phyloP scores from a whole-genome alignment of 23 tunicate genomes.

The Clavelina lepadiformis region DNA sequence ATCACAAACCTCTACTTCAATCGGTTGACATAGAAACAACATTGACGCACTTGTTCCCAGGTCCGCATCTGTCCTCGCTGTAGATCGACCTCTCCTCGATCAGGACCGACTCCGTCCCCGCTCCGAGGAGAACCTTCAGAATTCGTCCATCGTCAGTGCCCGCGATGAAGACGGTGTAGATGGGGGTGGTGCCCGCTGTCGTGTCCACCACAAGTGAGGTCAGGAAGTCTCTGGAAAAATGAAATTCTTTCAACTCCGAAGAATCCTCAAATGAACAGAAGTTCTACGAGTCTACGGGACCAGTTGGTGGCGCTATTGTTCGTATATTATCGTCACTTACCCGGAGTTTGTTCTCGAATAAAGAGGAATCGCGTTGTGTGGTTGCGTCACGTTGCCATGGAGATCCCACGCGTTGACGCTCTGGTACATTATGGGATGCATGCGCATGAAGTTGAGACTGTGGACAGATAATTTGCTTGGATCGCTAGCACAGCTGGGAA shows the following conservation, averaged over 20 bases:
- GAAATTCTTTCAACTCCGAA: not conserved
- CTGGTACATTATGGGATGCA: no score
- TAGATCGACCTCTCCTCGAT: conserved; percentile 49
- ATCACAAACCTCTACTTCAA: not conserved
- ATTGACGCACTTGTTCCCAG: not conserved
- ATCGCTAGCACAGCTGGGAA: no score
- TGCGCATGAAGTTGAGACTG: no score
- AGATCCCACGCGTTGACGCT: no score
- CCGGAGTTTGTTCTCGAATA: no score
- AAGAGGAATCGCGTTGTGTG: no score
- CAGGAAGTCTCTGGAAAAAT: conserved; percentile 30
- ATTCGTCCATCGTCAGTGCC: conserved; percentile 70
- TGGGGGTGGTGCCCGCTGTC: conserved; percentile 8
- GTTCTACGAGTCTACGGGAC: no score
- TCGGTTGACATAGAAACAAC: not conserved
- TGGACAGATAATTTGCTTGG: no score
- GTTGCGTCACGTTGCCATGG: no score
- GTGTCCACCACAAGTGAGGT: conserved; percentile 52
- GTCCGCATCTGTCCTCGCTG: conserved; percentile 53
- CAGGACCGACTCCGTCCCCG: not conserved
- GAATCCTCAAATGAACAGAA: no score
- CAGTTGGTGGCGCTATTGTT: no score
- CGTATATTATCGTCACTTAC: no score
- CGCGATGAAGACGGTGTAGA: conserved; percentile 35
- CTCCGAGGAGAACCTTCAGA: conserved; percentile 29